Conservation (phyloP, 2,888 invertebrate genomes). For the Cosmopolites sordidus region DNA sequence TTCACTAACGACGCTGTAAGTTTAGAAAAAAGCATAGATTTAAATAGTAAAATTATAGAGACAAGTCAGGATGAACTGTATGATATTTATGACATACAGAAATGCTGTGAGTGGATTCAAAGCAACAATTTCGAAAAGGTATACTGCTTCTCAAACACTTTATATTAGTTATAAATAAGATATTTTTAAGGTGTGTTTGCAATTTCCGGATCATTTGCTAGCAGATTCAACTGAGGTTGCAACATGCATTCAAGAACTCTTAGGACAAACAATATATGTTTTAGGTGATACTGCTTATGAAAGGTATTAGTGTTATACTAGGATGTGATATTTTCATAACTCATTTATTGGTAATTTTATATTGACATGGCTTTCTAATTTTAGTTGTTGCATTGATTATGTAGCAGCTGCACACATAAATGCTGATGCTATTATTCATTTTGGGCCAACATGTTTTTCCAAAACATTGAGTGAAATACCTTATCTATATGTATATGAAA, state of each 20-base stretch:
- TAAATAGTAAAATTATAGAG: slow-evolving; percentile 29
- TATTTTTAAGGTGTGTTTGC: slow-evolving; percentile 72
- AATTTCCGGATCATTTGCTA: slow-evolving; percentile 84
- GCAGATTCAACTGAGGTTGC: slow-evolving; percentile 65
- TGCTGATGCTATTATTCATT: slow-evolving; percentile 85
- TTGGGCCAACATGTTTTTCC: slow-evolving; percentile 85
- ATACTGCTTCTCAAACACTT: slow-evolving; percentile 15
- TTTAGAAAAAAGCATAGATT: slow-evolving; percentile 51
- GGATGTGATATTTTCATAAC: not conserved
- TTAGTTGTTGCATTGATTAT: slow-evolving; percentile 84
- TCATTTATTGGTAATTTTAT: not conserved
- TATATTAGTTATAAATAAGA: slow-evolving; percentile 13
- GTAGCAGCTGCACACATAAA: slow-evolving; percentile 84
- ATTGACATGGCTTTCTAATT: slow-evolving; percentile 1
- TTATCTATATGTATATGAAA: slow-evolving; percentile 69
- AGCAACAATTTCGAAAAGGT: slow-evolving; percentile 64
- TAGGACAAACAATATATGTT: slow-evolving; percentile 66
- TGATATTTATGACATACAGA: slow-evolving; percentile 56
- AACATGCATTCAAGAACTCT: slow-evolving; percentile 48
- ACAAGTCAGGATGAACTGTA: slow-evolving; percentile 44
- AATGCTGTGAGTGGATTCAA: slow-evolving; percentile 67
- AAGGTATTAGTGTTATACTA: slow-evolving; percentile 52
- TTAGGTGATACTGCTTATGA: slow-evolving; percentile 90
- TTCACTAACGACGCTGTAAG: slow-evolving; percentile 54
- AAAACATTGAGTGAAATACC: slow-evolving; percentile 66